Conservation (phyloP, 2,113 vertebrate genomes). For the Galemys pyrenaicus region DNA sequence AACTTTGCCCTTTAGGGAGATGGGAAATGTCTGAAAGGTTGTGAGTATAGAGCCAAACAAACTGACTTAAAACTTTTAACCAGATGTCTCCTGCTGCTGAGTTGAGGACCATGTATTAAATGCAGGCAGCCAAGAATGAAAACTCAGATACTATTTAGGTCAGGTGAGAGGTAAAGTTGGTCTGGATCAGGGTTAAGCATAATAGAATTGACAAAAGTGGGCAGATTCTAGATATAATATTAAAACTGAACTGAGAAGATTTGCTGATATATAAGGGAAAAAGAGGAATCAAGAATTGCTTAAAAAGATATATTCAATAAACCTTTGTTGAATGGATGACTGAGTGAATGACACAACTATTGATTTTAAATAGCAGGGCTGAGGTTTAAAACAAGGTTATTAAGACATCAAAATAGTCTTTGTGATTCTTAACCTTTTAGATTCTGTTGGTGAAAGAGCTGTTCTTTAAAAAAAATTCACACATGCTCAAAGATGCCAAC, state of each 20-base stretch:
- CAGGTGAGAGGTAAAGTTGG: neutral
- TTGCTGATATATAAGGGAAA: neutral
- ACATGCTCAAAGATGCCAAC: neutral
- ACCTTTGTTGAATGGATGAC: neutral
- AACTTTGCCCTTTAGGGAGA: neutral
- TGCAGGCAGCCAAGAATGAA: neutral
- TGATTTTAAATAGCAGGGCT: neutral
- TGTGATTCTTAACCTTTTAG: neutral
- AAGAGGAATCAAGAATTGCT: conserved; percentile 10
- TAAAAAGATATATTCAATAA: neutral
- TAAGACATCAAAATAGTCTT: neutral
- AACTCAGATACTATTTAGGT: neutral
- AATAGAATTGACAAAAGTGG: neutral
- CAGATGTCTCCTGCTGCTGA: neutral
- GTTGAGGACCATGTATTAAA: neutral
- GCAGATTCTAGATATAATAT: neutral
- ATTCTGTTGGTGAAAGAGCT: neutral
- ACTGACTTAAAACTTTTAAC: neutral
- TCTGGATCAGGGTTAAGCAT: neutral
- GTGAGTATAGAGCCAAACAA: neutral
- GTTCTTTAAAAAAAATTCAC: neutral
- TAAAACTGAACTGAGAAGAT: neutral
- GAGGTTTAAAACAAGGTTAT: neutral
- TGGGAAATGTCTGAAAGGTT: neutral
- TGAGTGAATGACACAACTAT: neutral